These are phyloP conservation scores for Catagonus wagneri DNA, from an alignment of 2,113 vertebrate species.

Conservation along the genomic window DNA sequence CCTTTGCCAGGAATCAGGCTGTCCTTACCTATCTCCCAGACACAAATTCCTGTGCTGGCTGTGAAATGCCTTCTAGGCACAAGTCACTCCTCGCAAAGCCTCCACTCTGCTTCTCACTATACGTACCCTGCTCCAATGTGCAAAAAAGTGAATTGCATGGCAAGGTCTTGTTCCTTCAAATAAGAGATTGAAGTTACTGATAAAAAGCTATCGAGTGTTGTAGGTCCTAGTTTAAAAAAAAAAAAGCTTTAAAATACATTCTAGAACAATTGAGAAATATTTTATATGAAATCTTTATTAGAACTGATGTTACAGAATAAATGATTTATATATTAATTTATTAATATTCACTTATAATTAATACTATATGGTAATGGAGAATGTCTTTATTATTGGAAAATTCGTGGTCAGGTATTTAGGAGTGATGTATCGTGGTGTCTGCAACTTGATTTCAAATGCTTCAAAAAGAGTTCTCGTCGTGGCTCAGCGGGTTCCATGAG, in stretches of 20 bases:
- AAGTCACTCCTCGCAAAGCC: neutral
- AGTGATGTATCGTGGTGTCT: neutral
- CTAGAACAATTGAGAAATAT: neutral
- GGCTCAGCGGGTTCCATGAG: too few relatives aligned
- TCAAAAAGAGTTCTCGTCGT: too few relatives aligned
- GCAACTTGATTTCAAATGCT: slow-evolving; percentile 14
- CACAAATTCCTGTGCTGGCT: neutral
- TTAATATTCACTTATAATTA: neutral
- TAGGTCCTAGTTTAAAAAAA: neutral
- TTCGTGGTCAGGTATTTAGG: neutral
- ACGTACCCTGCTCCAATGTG: neutral
- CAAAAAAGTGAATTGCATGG: neutral
- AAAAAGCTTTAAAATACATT: neutral
- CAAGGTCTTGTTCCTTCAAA: neutral
- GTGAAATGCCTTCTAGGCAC: neutral
- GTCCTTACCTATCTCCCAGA: neutral
- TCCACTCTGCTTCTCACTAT: neutral
- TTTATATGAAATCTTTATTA: neutral
- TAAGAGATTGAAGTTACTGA: neutral
- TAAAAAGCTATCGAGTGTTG: neutral
- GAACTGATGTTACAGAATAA: neutral
- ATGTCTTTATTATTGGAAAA: neutral
- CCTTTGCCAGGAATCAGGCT: neutral
- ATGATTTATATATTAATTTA: neutral
- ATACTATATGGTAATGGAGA: neutral